Base-by-base conservation (phyloP, 2,797 vertebrate species). In the Hirundo rustica region DNA sequence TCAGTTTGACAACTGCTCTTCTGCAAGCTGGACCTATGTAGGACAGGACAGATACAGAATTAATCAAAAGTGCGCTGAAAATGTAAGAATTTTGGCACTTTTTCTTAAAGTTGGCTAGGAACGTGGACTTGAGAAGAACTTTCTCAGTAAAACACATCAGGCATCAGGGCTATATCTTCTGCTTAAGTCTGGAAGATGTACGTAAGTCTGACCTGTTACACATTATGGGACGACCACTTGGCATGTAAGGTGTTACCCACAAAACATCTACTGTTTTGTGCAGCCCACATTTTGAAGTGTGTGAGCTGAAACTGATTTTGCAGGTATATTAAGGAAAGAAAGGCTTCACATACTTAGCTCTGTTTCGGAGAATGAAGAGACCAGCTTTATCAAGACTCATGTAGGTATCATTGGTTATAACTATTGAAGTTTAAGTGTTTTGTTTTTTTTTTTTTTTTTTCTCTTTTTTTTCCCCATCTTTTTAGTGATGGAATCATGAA, bases 401-500 rank as follows among this genome's bases (percentile, higher is more conserved):
- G 7, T 38, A 53, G 14, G 13, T 75, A 6, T 48, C 22, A 30
- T 18, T 51, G 20, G 6, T 67, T 51, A 27, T 25, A 66, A 53
- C 17, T 45, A 8, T 2, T 45, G 12, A 85, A 40, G 11, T 73
- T 88, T n/a, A 65, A 51, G 7, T 21, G 9, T 50, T n/a, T 13
- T 47, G 13, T 42, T 42, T 42, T 14, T 47, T 45, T 30, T 29
- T 9, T 27, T 38, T 47, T 17, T 44, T 44, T 18, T 44, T 44
- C 44, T n/a, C 2, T 34, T 47, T 57, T 38, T 70, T 47, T 27
- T 11, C 0, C 2, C 7, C 3, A 1, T 27, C 6, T 44, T 71
- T 70, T 55, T 25, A 29, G 20, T 81, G 4, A 5, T 79, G 27
- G 26, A 62, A 90, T 53, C 10, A 36, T 8, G 34, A 18, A 32